Evolutionary conservation across 2,797 vertebrate species (phyloP).

Genomic region (Triplophysa yarkandensis): DNA sequence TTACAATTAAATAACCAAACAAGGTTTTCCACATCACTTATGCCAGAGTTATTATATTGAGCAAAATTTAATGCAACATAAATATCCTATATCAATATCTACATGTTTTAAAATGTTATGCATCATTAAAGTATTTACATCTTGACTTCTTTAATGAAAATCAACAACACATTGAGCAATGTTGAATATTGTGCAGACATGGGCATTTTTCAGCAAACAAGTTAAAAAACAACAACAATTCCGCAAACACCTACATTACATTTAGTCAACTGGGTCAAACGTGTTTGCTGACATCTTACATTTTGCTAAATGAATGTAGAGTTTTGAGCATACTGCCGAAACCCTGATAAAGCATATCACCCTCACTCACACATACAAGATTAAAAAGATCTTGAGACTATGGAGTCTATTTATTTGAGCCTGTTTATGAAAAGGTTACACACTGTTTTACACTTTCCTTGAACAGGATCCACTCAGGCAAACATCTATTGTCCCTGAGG

Average conservation of each 20-base stretch:
- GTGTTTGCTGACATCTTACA: too few species aligned
- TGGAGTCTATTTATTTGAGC: background rate
- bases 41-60: background rate
- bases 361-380: background rate
- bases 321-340: background rate
- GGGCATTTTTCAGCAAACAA: background rate
- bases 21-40: background rate
- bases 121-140: background rate
- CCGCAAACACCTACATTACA: background rate
- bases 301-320: too few species aligned
- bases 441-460: background rate
- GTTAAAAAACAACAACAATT: background rate
- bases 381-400: background rate
- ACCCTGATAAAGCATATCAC: background rate
- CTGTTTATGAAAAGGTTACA: background rate
- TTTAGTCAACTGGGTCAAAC: background rate
- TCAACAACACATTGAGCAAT: background rate
- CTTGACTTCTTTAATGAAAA: background rate
- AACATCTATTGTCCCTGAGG: constrained; percentile 7
- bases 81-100: background rate
- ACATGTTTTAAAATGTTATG: background rate
- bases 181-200: background rate
- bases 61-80: background rate
- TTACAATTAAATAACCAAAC: background rate
- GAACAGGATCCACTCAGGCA: background rate